Base-by-base conservation (phyloP, 1,140 invertebrate genomes). In the Diabrotica undecimpunctata region DNA sequence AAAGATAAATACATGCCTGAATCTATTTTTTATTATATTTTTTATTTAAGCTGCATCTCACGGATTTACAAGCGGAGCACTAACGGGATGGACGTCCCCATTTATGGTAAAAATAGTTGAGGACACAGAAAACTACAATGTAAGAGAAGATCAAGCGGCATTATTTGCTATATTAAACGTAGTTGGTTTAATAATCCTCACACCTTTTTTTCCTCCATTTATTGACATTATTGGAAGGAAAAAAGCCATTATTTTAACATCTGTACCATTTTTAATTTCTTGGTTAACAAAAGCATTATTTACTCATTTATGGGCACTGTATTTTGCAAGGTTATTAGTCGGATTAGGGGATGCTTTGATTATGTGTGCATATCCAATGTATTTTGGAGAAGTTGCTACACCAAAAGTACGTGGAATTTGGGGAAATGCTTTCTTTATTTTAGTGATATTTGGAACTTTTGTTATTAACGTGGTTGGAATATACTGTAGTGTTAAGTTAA, bases 301-400 rank as follows among this genome's bases (percentile, higher is more conserved):
- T 5, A 74, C 75, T 54, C 81, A 81, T 5, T 79, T 84, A 0
- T 58, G 71, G 0, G 79, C 80, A 13, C 79, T 88, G 6, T 87
- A 87, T 71, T 70, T 82, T 5, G 72, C 70, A 0, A 52, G 85
- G 65, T 69, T 84, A 7, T 79, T 86, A 63, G 80, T 84, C 6
- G 90, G 89, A 38, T 75, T 92, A 3, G 85, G 88, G 0, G 84
- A 91, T 63, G 87, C 87, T 6, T 86, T 86, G 54, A 81, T 86
- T 3, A 88, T 86, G 64, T 84, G 86, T 11, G 81, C 82, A 7
- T 84, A 85, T n/a, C 86, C 87, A 0, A 83, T 89, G 74, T 89
- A 86, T 73, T 78, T 90, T n/a, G 83, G 85, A 64, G 87, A 90
- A 80, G 83, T 91, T 41, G 82, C 90, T 36, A 84, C 88, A 61